Evolutionary conservation across 2,113 vertebrate genomes (phyloP), one percentile per base, ranked within the genome.

Genomic region (Megaceryle torquata): DNA sequence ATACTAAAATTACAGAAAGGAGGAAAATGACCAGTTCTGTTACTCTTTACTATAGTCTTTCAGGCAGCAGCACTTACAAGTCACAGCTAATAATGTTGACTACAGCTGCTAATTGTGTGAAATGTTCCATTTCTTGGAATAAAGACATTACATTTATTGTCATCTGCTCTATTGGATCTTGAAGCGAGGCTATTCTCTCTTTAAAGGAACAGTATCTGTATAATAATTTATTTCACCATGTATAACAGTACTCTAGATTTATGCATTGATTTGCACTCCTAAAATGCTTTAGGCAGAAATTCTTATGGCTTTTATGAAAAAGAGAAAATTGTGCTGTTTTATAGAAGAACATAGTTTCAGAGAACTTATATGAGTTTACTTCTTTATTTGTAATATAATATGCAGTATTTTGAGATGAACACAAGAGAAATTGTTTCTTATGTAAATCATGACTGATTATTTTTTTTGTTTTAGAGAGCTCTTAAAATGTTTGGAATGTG

Each of bases 81-180:
- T 72, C 33, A 56, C 7, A 78, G 37, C 5, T 88, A 72, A 60
- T 31, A 78, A 69, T 50, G 44, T 69, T 86, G 26, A 90, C 53
- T 82, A 72, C 37, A 69, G 63, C 14, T 75, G 33, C 26, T 94
- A 93, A 90, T 77, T 78, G 39, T 64, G 77, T 88, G 43, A 86
- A 95, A 86, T 75, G 69, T 84, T 84, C 80, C 24, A 64, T 86
- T 91, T 89, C 53, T 89, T 86, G 29, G 22, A 88, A 91, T 68
- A 75, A 46, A 24, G 39, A 69, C 51, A n/a, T 84, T 91, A 46
- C 44, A 75, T 86, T 86, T 95, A 94, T 89, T 82, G 64, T 89
- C 35, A 82, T 71, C 33, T 93, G 43, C 72, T 88, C 57, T 80
- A 29, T 1, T 86, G 39, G 35, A 18, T 79, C 33, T 67, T 78